A percentile compares a stretch with the other conserved stretches of the same genome.
Conservation (phyloP, 1,140 invertebrate species). For the Ridgeia piscesae region DNA sequence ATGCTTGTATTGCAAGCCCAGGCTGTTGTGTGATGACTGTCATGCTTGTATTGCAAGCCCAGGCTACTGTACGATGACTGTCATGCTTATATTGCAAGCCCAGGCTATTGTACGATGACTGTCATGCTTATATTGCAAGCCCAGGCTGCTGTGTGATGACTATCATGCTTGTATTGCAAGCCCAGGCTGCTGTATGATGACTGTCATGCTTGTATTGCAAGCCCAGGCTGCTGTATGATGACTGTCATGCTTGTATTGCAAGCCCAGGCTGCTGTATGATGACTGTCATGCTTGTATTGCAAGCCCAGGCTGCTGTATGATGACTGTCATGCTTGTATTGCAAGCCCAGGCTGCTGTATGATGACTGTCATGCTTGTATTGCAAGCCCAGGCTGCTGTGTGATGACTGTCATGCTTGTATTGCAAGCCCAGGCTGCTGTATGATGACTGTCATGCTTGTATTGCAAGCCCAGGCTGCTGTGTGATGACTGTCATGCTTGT, state of each 20-base stretch:
- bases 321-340: background rate
- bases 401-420: background rate
- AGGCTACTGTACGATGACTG: background rate
- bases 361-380: background rate
- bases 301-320: background rate
- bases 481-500: background rate
- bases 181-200: background rate
- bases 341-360: background rate
- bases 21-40: background rate
- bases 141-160: background rate
- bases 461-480: background rate
- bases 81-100: background rate
- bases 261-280: background rate
- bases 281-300: background rate
- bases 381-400: background rate
- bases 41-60: background rate
- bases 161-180: background rate
- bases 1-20: background rate
- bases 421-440: background rate
- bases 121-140: background rate
- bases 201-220: background rate
- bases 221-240: background rate
- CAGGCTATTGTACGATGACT: background rate
- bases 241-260: background rate
- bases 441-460: background rate